Conservation (phyloP, 1,140 invertebrate species). For the Forficula auricularia region DNA sequence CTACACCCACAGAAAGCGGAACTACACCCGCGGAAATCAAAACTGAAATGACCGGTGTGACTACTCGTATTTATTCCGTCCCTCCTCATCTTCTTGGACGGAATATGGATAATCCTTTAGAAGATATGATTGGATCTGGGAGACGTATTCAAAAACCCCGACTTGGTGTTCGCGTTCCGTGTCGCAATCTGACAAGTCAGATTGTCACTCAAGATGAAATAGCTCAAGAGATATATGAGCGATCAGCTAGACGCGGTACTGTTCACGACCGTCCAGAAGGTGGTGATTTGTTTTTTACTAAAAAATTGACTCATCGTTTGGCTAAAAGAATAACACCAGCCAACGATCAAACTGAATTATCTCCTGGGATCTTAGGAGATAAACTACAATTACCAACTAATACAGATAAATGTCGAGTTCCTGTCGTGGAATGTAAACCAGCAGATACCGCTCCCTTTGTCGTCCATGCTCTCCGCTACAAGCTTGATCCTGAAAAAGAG, state of each 20-base stretch:
- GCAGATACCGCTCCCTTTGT: background rate
- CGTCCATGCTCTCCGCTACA: conserved; percentile 14
- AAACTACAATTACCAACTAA: conserved; percentile 9
- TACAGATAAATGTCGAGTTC: background rate
- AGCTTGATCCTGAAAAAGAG: conserved; percentile 27
- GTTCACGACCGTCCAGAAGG: conserved; percentile 20
- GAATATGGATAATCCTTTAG: conserved; percentile 15
- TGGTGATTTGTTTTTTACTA: conserved; percentile 29
- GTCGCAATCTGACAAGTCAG: conserved; percentile 27
- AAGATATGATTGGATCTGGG: conserved; percentile 15
- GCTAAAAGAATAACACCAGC: conserved; percentile 24
- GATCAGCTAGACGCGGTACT: conserved; percentile 19
- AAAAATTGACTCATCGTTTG: conserved; percentile 29
- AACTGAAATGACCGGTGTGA: background rate
- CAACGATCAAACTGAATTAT: background rate
- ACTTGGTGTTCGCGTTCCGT: conserved; percentile 28
- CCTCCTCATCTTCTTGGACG: conserved; percentile 16
- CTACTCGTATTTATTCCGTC: conserved; percentile 6
- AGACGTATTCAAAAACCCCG: conserved; percentile 21
- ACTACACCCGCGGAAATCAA: conserved; percentile 1
- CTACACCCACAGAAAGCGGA: background rate
- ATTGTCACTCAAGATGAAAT: conserved; percentile 30
- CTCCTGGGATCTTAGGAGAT: background rate
- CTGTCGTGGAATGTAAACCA: background rate
- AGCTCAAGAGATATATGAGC: conserved; percentile 27